phyloP scores from a whole-genome alignment of 2,888 invertebrate genomes.

The Brenthis ino region DNA sequence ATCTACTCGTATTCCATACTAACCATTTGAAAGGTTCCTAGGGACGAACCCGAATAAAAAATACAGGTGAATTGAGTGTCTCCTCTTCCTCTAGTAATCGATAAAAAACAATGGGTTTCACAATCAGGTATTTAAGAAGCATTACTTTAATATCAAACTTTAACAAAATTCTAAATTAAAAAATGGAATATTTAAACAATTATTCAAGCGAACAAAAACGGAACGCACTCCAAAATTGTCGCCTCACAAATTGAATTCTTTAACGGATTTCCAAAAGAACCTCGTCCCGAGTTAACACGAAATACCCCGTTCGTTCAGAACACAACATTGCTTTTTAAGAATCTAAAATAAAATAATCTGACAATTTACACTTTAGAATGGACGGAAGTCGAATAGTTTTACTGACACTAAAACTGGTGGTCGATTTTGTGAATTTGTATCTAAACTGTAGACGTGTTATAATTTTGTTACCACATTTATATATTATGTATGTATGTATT shows the following conservation, averaged over 20 bases:
- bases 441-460: neutral
- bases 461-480: neutral
- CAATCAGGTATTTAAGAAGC: too few species aligned
- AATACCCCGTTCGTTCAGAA: slow-evolving; percentile 52
- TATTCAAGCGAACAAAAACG: neutral
- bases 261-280: slow-evolving; percentile 27
- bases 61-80: too few species aligned
- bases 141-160: too few species aligned
- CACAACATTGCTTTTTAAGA: slow-evolving; percentile 70
- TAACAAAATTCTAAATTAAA: too few species aligned
- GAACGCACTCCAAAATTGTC: slow-evolving; percentile 34
- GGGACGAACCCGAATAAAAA: too few species aligned
- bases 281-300: slow-evolving; percentile 34
- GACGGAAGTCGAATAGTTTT: slow-evolving; percentile 63
- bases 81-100: too few species aligned
- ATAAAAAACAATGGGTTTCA: too few species aligned
- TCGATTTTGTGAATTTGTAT: slow-evolving; percentile 39
- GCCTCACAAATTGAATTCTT: slow-evolving; percentile 21
- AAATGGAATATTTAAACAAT: slow-evolving; percentile 4
- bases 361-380: slow-evolving; percentile 67
- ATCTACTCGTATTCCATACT: too few species aligned
- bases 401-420: slow-evolving; percentile 53
- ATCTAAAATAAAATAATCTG: slow-evolving; percentile 60
- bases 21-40: too few species aligned
- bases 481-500: neutral